These are phyloP conservation scores for Leptodactylus fallax DNA, from an alignment of 2,797 vertebrate species.

Conservation along the genomic window DNA sequence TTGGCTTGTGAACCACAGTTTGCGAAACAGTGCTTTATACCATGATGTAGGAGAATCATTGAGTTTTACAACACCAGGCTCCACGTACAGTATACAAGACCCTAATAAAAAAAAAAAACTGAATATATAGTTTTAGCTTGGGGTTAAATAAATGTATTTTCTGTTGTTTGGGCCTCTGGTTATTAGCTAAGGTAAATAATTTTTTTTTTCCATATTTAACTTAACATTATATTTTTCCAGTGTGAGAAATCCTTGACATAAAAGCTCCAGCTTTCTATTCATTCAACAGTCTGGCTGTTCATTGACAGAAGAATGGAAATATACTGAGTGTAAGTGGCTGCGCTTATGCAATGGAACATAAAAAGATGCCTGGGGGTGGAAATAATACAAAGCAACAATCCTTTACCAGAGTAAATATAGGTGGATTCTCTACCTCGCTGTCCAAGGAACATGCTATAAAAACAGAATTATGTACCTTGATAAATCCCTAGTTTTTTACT, in stretches of 20 bases:
- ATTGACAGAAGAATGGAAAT: constrained; percentile 32
- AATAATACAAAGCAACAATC: constrained; percentile 27
- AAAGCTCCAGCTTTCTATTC: constrained; percentile 13
- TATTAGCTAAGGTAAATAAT: background rate
- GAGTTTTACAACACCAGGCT: too few species aligned
- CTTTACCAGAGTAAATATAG: constrained; percentile 5
- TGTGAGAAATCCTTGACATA: background rate
- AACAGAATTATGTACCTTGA: background rate
- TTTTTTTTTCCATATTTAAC: background rate
- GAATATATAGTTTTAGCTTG: too few species aligned
- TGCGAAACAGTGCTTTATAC: too few species aligned
- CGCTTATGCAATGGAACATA: constrained; percentile 1
- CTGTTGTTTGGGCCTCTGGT: background rate
- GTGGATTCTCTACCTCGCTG: background rate
- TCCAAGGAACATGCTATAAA: background rate
- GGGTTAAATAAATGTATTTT: background rate
- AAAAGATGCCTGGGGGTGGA: background rate
- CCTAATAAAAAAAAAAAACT: too few species aligned
- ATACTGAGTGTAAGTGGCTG: background rate
- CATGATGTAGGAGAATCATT: too few species aligned
- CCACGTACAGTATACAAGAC: too few species aligned
- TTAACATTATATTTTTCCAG: background rate
- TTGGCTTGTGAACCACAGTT: too few species aligned
- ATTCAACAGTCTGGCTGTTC: background rate
- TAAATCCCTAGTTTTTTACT: background rate